Evolutionary conservation across 2,113 vertebrate species (phyloP).

Genomic region (Guaruba guarouba): DNA sequence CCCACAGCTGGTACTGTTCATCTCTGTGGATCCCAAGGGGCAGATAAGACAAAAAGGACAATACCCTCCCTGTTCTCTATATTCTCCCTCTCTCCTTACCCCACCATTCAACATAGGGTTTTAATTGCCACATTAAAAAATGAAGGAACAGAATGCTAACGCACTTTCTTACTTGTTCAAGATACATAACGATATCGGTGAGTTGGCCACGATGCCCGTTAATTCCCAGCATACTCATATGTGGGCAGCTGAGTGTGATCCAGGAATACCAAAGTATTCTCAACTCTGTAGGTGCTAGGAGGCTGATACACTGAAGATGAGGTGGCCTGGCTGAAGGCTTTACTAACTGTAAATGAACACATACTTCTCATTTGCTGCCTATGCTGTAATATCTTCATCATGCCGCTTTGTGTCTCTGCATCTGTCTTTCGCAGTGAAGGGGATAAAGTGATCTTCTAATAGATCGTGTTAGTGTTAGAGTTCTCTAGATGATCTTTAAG

Average conservation of each 20-base stretch:
- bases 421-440: background rate
- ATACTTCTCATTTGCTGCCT: background rate
- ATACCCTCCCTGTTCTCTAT: background rate
- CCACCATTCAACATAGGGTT: background rate
- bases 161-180: background rate
- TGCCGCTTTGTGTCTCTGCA: background rate
- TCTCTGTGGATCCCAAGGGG: background rate
- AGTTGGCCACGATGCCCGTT: background rate
- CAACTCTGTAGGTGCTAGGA: background rate
- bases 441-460: background rate
- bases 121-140: background rate
- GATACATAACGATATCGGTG: background rate
- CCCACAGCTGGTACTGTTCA: conserved; percentile 10
- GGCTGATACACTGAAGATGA: background rate
- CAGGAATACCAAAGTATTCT: background rate
- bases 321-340: background rate
- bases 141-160: background rate
- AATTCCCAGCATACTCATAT: background rate
- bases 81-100: background rate
- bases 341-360: background rate
- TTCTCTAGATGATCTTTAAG: background rate
- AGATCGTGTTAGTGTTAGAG: background rate
- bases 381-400: background rate
- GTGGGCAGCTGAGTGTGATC: background rate
- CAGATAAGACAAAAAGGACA: background rate